Base-by-base conservation (phyloP, 2,797 vertebrate genomes). In the Salarias fasciatus region DNA sequence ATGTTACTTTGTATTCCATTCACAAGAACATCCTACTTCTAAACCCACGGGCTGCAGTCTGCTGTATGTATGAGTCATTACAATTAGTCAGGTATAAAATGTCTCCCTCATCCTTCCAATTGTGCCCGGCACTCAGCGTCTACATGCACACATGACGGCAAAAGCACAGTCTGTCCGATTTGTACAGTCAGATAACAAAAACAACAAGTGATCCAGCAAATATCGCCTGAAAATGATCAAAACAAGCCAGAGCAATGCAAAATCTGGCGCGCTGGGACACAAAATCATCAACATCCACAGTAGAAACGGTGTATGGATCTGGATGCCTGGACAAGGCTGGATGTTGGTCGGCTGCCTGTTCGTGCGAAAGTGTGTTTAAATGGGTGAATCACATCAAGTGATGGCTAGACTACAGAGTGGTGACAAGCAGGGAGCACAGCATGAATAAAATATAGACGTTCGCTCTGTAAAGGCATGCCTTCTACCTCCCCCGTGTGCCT, bases 381-480 rank as follows among this genome's bases (percentile, higher is more conserved):
- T 62, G 56, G 58, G 49, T 53, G 76, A 86, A 78, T 79, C 71
- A 72, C 68, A 79, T 78, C 62, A 71, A 64, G 72, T 63, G 65
- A 81, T 48, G 69, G 69, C 51, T 35, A 47, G 54, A 64, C 51
- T 60, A 42, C 63, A 48, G 46, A 77, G 53, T 33, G 40, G 75
- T 64, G 80, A 85, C 70, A 84, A 79, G 59, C 75, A 47, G 55
- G 55, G 55, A 60, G 61, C 73, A 18, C 33, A 45, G 77, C 80
- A 88, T 90, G 67, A 86, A 88, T 89, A 83, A 89, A 86, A 86
- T 73, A 86, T 86, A 53, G 53, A 30, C 29, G 15, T 11, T 61
- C 62, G 44, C 58, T 69, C 47, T 69, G 36, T 54, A 42, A 67
- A 41, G 28, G 56, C 53, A 55, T n/a, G 42, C 12, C 29, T 58